Conservation (phyloP, 2,797 vertebrate genomes). For the Mormyrus hasselquistii region DNA sequence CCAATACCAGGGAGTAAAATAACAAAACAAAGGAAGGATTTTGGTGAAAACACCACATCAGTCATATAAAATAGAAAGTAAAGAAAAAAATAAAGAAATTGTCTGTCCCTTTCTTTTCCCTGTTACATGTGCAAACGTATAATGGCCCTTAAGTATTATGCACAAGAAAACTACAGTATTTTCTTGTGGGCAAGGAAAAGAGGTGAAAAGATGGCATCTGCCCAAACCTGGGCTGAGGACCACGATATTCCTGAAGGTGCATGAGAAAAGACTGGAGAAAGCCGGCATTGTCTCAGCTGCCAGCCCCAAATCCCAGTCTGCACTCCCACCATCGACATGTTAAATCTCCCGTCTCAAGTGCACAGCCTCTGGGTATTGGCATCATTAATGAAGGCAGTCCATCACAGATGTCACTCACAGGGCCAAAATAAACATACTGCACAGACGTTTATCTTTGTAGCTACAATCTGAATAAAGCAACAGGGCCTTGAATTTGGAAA, state of each 20-base stretch:
- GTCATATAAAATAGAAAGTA: background rate
- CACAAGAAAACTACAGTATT: background rate
- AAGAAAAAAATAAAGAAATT: background rate
- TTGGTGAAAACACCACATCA: background rate
- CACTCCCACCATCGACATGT: background rate
- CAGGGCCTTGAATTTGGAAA: background rate
- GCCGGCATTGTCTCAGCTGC: background rate
- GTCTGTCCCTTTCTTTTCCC: background rate
- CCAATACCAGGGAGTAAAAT: background rate
- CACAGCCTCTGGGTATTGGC: background rate
- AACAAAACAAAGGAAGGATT: background rate
- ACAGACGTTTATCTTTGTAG: background rate
- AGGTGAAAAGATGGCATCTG: background rate
- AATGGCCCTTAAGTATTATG: background rate
- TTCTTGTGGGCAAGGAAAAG: background rate
- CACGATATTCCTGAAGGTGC: background rate
- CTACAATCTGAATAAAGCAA: background rate
- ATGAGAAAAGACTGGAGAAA: background rate
- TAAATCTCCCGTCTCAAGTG: background rate
- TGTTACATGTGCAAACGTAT: background rate
- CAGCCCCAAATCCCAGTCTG: background rate
- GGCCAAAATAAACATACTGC: background rate
- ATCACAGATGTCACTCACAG: background rate
- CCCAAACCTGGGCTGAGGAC: background rate
- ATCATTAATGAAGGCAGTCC: background rate